Conservation (phyloP, 2,797 vertebrate genomes). For the Sebastes glaucus region DNA sequence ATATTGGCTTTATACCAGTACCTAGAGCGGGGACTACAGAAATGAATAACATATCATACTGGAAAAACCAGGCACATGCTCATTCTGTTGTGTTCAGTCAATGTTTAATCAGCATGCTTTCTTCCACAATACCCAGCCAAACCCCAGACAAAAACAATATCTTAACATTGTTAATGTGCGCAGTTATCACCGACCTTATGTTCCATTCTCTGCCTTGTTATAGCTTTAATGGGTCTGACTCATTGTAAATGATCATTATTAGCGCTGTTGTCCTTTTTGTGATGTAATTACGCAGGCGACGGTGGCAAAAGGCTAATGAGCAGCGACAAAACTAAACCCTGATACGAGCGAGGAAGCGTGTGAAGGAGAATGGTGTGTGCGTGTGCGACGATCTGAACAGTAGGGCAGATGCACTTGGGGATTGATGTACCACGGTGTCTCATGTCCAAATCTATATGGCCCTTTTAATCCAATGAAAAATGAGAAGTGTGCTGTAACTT, state of each 20-base stretch:
- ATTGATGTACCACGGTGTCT: constrained; percentile 63
- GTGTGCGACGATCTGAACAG: constrained; percentile 4
- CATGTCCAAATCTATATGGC: constrained; percentile 75
- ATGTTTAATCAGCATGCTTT: background rate
- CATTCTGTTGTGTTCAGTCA: background rate
- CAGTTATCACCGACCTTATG: background rate
- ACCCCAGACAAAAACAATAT: constrained; percentile 5
- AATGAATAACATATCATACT: background rate
- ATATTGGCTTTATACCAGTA: constrained; percentile 12
- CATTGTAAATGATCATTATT: constrained; percentile 38
- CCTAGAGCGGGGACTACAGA: background rate
- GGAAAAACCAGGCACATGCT: background rate
- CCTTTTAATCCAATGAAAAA: constrained; percentile 84
- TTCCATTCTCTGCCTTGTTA: constrained; percentile 26
- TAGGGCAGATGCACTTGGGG: constrained; percentile 57
- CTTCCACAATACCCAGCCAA: background rate
- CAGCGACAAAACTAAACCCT: constrained; percentile 8
- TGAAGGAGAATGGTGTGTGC: background rate
- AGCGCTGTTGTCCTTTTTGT: constrained; percentile 40
- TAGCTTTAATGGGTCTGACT: constrained; percentile 43
- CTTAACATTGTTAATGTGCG: background rate
- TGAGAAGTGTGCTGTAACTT: constrained; percentile 82
- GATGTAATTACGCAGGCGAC: constrained; percentile 53
- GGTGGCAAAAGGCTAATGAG: constrained; percentile 60
- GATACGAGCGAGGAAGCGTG: constrained; percentile 11